Evolutionary conservation across 2,888 invertebrate species (phyloP), one percentile per base, ranked within the genome.

Genomic region (Agriopis marginaria): DNA sequence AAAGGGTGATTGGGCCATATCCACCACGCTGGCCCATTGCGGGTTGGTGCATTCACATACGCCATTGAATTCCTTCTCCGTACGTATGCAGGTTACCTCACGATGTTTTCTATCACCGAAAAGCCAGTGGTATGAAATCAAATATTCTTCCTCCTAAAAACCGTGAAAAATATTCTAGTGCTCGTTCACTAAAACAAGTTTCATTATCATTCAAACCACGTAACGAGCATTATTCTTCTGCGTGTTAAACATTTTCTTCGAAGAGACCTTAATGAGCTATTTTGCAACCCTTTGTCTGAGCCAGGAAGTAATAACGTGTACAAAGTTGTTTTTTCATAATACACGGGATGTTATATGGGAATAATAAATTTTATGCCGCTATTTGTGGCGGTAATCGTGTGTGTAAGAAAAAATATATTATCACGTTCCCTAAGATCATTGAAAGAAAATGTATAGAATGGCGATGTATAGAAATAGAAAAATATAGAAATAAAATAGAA

Each of bases 211-310:
- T 59, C 49, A 0, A 39, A 12, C 2, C 63, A 63, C 63, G 68
- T 40, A 47, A 49, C 9, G 11, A 54, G 11, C 69, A 69, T 69
- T 58, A 61, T 54, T 70, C 62, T 63, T 66, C 49, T 58, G 58
- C 63, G 63, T 63, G 70, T 68, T 68, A 63, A 68, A 63, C 62
- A 58, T 65, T 65, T 69, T 65, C 68, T 63, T 58, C 55, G 44
- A 17, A 51, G 51, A 60, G 23, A 69, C 45, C 45, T 58, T 70
- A 70, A 70, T 58, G 66, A 70, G 58, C 45, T 53, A 44, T 61
- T 54, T 14, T 14, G 40, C 63, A 66, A 66, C 54, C 63, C 63
- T 63, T 70, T 70, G 59, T 66, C 63, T 66, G 23, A 47, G 63
- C 44, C 60, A 63, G 66, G 66, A 66, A 59, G 66, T 63, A 66